Base-by-base conservation (phyloP, 2,797 vertebrate genomes). In the Gallinago solitaria region DNA sequence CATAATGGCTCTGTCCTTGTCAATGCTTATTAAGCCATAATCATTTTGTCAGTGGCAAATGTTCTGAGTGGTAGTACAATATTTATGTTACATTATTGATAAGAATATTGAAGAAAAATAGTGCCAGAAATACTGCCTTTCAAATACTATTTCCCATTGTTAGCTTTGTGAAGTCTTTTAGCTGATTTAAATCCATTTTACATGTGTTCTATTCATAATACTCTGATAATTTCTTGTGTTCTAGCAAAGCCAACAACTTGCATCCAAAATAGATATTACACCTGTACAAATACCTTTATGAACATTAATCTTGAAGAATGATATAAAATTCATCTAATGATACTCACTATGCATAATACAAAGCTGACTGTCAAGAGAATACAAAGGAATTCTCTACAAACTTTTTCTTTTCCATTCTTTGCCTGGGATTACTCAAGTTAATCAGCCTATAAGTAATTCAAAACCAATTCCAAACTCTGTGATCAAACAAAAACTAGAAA, bases 21-120 rank as follows among this genome's bases (percentile, higher is more conserved):
- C 95, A 28, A 12, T 93, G 87, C 93, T 93, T 80, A 88, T 91
- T 85, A 81, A 85, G 65, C 65, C 68, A 83, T 53, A 86, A 81
- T 47, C 65, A 53, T 68, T 91, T 81, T 86, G 84, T 88, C 91
- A 91, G 60, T 50, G 67, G 83, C 59, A 94, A 93, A 90, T 74
- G 78, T 68, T 81, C 69, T 1, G 32, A 93, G 57, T 41, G 84
- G 30, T 70, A 37, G 48, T 83, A 73, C 73, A 73, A 79, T 94
- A 89, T 95, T 95, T 93, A 80, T 78, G 87, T 90, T 86, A 74
- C 82, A 57, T 85, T 96, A 95, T 88, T 86, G 87, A 94, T 95
- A 95, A 74, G 81, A 77, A 83, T 89, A 57, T 64, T 78, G 89
- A 88, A 87, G 82, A 81, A 47, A 57, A 39, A 39, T 39, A 39